phyloP scores from a whole-genome alignment of 2,113 vertebrate genomes.

The Zapornia atra region DNA sequence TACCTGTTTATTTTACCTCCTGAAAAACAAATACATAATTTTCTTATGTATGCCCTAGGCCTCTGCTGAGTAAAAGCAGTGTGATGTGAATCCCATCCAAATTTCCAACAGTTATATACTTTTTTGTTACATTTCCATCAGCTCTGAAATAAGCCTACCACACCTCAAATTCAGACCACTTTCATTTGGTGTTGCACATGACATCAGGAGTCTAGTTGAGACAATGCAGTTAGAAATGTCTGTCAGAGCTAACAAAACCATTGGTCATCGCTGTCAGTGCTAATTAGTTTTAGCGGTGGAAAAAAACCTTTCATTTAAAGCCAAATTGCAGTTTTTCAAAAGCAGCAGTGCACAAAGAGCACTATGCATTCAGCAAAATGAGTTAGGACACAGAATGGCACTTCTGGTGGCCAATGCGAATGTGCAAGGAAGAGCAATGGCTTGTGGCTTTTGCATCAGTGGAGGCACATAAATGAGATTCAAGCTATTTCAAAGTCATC shows the following conservation, averaged over 20 bases:
- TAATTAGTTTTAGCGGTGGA: neutral
- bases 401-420: neutral
- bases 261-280: neutral
- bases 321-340: neutral
- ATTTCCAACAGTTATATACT: neutral
- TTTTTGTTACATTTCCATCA: neutral
- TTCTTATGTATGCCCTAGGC: neutral
- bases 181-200: neutral
- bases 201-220: neutral
- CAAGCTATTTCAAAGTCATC: neutral
- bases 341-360: neutral
- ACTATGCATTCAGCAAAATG: neutral
- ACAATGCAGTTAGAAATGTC: neutral
- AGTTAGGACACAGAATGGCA: neutral
- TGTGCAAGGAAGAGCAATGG: neutral
- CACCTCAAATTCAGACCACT: neutral
- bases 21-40: neutral
- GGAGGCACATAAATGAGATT: neutral
- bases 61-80: neutral
- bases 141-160: neutral
- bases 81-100: neutral
- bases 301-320: neutral
- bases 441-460: neutral
- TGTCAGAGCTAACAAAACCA: neutral
- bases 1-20: neutral